Evolutionary conservation across 2,113 vertebrate species (phyloP).

Genomic region (Accipiter virgatus): DNA sequence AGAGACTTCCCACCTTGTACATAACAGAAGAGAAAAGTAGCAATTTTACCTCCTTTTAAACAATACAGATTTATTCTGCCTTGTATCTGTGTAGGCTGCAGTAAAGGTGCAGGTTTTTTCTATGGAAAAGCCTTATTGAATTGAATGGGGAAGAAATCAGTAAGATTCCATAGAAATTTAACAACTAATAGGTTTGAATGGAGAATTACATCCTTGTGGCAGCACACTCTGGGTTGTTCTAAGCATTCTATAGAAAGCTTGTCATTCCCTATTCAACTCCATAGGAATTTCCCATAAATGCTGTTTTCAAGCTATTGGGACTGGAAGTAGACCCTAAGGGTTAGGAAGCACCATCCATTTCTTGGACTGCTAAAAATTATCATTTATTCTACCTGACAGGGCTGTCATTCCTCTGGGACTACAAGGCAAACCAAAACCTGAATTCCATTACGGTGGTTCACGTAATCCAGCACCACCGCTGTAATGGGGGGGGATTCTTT

Average conservation of each 20-base stretch:
- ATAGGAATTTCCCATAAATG: neutral
- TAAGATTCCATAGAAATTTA: neutral
- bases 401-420: neutral
- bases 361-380: neutral
- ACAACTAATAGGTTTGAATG: neutral
- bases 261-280: neutral
- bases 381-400: neutral
- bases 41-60: constrained; percentile 28
- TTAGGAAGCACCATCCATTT: neutral
- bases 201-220: neutral
- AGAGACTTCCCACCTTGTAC: neutral
- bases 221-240: neutral
- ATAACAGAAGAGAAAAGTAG: constrained; percentile 6
- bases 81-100: constrained; percentile 6
- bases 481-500: accelerated
- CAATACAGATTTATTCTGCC: neutral
- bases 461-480: accelerated
- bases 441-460: neutral
- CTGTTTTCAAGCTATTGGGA: neutral
- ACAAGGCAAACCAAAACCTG: neutral
- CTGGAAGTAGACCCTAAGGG: neutral
- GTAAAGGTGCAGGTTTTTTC: neutral
- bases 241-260: neutral
- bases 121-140: neutral
- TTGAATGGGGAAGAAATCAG: neutral